Percentiles rank a stretch among this genome's conserved stretches.
phyloP scores from a whole-genome alignment of 2,888 invertebrate species.

The Lathronympha strigana region DNA sequence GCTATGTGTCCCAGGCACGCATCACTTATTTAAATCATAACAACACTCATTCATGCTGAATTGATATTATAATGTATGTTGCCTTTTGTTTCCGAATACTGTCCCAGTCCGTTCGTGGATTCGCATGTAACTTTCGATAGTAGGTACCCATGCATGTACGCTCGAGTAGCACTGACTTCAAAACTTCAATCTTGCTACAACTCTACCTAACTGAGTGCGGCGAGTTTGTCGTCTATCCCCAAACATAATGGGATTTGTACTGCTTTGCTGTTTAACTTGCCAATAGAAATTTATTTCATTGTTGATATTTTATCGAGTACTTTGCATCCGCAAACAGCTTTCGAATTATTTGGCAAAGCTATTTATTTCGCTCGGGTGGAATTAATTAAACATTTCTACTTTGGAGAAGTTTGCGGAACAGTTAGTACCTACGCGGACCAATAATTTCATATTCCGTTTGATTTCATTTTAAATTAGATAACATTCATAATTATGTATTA shows the following conservation, averaged over 20 bases:
- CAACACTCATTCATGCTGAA: background rate
- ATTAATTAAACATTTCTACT: slow-evolving; percentile 17
- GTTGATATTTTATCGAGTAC: slow-evolving; percentile 19
- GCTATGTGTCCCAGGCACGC: too few relatives aligned
- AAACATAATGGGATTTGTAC: slow-evolving; percentile 44
- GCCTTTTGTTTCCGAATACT: slow-evolving; percentile 18
- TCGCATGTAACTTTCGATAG: slow-evolving; percentile 44
- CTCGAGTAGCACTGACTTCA: slow-evolving; percentile 37
- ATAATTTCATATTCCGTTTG: background rate
- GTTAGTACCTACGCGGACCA: background rate
- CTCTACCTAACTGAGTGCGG: slow-evolving; percentile 37
- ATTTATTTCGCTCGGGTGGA: slow-evolving; percentile 8
- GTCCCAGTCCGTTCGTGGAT: slow-evolving; percentile 38
- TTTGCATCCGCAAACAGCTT: slow-evolving; percentile 10
- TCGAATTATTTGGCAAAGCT: slow-evolving; percentile 21
- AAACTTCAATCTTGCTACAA: slow-evolving; percentile 43
- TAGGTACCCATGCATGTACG: slow-evolving; percentile 28
- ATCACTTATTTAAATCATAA: too few relatives aligned
- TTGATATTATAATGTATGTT: background rate
- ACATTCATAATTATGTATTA: background rate
- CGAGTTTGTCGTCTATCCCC: slow-evolving; percentile 41
- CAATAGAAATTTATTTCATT: slow-evolving; percentile 33
- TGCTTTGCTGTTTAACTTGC: slow-evolving; percentile 36
- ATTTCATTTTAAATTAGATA: background rate
- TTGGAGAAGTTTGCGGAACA: slow-evolving; percentile 7